These are phyloP conservation scores for Leptogaster cylindrica DNA, from an alignment of 2,888 invertebrate species.

Conservation along the genomic window DNA sequence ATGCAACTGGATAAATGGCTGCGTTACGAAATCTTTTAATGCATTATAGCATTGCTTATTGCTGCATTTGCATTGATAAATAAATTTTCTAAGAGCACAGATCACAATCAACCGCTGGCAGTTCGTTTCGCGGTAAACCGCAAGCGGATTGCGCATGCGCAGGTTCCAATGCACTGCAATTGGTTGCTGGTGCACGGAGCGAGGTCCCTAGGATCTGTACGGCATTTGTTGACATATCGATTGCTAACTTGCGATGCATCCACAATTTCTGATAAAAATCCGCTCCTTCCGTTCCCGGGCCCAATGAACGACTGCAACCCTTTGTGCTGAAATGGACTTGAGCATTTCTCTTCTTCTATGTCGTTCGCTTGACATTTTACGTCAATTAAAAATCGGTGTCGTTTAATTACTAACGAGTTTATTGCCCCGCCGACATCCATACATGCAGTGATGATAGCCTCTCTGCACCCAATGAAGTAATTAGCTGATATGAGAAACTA, in stretches of 20 bases:
- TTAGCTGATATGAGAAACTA: slow-evolving; percentile 6
- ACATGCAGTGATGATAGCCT: slow-evolving; percentile 10
- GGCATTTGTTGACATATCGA: slow-evolving; percentile 32
- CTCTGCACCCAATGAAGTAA: slow-evolving; percentile 19
- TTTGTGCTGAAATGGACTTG: slow-evolving; percentile 2
- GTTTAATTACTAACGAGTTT: slow-evolving; percentile 34
- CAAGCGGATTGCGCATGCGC: too few species aligned
- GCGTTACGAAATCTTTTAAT: too few species aligned
- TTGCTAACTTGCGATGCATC: slow-evolving; percentile 15
- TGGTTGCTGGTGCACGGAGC: too few species aligned
- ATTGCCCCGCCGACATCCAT: slow-evolving; percentile 14
- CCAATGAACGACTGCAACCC: neutral
- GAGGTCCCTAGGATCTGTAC: slow-evolving; percentile 27
- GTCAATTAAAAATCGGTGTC: slow-evolving; percentile 39
- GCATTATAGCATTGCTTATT: too few species aligned
- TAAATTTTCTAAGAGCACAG: too few species aligned
- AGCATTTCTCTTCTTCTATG: neutral
- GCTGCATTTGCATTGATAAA: too few species aligned
- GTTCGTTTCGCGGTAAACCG: too few species aligned
- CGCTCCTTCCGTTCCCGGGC: neutral
- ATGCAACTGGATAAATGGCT: too few species aligned
- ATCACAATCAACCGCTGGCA: too few species aligned
- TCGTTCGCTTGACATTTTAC: slow-evolving; percentile 30
- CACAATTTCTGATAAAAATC: neutral
- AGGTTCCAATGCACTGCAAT: too few species aligned